phyloP scores from a whole-genome alignment of 2,113 vertebrate genomes.

The Cyphomyrus discorhynchus region DNA sequence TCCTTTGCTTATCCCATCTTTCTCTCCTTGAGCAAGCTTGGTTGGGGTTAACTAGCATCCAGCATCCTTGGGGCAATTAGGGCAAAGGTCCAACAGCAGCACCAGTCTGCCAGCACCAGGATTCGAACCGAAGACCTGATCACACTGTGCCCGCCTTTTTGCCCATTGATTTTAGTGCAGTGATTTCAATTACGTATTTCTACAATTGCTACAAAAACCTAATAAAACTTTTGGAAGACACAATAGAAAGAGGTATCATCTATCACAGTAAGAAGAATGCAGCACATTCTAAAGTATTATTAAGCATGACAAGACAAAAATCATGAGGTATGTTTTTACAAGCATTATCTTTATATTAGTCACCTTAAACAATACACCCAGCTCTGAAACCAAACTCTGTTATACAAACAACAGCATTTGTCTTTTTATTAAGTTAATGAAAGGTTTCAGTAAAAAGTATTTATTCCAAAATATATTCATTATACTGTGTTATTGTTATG shows the following conservation, averaged over 20 bases:
- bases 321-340: background rate
- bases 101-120: background rate
- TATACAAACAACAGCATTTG: background rate
- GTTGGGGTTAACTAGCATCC: background rate
- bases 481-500: background rate
- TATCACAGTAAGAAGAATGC: background rate
- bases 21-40: background rate
- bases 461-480: background rate
- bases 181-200: background rate
- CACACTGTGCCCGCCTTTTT: background rate
- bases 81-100: background rate
- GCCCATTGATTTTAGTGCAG: background rate
- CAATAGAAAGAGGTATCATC: background rate
- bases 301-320: background rate
- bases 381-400: background rate
- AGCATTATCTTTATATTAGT: background rate
- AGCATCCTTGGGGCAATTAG: background rate
- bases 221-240: background rate
- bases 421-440: background rate
- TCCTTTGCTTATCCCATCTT: background rate
- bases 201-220: background rate
- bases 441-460: background rate
- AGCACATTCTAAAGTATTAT: background rate
- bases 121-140: background rate
- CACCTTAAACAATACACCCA: background rate